phyloP scores from a whole-genome alignment of 2,888 invertebrate species.

The Sarcophaga caerulescens region DNA sequence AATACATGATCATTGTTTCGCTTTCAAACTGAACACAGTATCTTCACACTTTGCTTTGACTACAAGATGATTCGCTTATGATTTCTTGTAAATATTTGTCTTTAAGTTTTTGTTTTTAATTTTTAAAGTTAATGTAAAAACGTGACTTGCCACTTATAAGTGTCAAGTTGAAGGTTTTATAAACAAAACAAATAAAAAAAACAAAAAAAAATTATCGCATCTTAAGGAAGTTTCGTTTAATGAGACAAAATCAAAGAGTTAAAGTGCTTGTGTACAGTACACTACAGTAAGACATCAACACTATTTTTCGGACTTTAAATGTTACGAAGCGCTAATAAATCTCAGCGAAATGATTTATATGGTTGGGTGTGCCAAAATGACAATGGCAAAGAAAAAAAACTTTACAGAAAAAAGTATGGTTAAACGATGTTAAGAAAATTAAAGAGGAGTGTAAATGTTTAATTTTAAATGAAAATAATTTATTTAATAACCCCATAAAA shows the following conservation, averaged over 20 bases:
- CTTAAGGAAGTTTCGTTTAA: constrained; percentile 25
- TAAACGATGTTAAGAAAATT: background rate
- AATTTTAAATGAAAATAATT: constrained; percentile 2
- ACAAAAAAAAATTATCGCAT: background rate
- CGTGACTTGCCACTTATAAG: constrained; percentile 64
- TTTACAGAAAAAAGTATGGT: background rate
- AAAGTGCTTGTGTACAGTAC: background rate
- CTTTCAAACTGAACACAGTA: background rate
- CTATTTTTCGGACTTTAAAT: background rate
- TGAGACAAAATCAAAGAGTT: constrained; percentile 26
- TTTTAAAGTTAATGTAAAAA: constrained; percentile 49
- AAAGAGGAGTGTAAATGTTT: constrained; percentile 52
- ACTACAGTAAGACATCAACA: constrained; percentile 32
- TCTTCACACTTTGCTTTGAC: background rate
- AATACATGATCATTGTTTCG: too few species aligned
- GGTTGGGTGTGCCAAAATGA: constrained; percentile 50
- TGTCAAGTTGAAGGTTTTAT: constrained; percentile 66
- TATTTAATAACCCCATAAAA: background rate
- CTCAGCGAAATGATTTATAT: constrained; percentile 48
- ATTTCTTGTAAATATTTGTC: constrained; percentile 6
- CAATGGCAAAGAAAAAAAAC: constrained; percentile 8
- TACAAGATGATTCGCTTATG: background rate
- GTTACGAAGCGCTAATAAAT: background rate
- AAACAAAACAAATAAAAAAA: background rate
- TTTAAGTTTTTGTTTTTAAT: background rate